Base-by-base conservation (phyloP, 23 tunicate genomes). In the Pegea sp. region DNA sequence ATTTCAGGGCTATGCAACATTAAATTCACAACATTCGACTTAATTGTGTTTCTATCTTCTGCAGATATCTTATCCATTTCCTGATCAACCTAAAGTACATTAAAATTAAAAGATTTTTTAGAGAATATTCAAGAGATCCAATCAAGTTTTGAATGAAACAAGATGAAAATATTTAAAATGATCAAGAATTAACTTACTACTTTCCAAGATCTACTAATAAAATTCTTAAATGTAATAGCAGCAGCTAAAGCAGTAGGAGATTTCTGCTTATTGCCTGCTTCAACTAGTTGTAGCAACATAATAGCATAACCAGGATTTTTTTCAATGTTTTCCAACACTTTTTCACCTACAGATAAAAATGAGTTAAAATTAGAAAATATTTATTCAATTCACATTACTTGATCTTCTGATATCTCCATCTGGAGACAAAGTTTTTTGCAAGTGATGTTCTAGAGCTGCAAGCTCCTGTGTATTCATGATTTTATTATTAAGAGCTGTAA, bases 171-270 rank as follows among this genome's bases (percentile, higher is more conserved):
- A n/a, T n/a, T 38, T 50, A 21, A 50, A 56, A n/a, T 42, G 58
- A 13, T 13, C 20, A 19, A 11, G 18, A 25, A 11, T 31, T 29
- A 0, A 50, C 56, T 8, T 59, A 84, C 73, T 33, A 60, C 59
- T 55, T 71, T 57, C 96, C 96, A 87, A 38, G 69, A 60, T 42
- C 74, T 54, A 26, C 76, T 87, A 54, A 76, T 63, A 65, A 87
- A 75, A 48, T 87, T 87, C 60, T 87, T 87, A 66, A 87, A 76
- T 18, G 70, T 69, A 59, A 87, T 76, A 1, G 96, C 84, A 20
- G 96, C 62, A 5, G 86, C 74, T 25, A 62, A 29, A 23, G 51
- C 31, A 29, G 32, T 24, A 4, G 31, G 25, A 28, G 29, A 18
- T 16, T 38, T 38, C 42, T 30, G 38, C 19, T 55, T 60, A 7